A percentile compares a stretch with the other conserved stretches of the same genome.
phyloP scores from a whole-genome alignment of 2,113 vertebrate species.

The Danionella cerebrum region DNA sequence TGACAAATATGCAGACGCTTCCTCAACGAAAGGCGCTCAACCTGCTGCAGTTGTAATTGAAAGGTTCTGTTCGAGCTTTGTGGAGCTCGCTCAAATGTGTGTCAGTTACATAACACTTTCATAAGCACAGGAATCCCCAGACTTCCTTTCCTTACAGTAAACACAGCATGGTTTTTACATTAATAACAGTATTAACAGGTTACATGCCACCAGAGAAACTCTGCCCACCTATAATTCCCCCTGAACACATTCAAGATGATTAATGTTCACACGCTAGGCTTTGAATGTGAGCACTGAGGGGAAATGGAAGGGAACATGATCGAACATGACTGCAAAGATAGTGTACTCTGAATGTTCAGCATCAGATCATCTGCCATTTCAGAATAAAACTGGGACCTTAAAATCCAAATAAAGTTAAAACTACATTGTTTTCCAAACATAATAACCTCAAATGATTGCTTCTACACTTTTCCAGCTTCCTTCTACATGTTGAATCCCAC shows the following conservation, averaged over 20 bases:
- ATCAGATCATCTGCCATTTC: background rate
- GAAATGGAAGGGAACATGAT: background rate
- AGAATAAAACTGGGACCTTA: background rate
- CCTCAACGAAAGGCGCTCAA: background rate
- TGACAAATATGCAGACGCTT: constrained; percentile 16
- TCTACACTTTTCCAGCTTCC: too few relatives aligned
- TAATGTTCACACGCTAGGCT: background rate
- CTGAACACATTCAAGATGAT: background rate
- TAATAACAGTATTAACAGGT: background rate
- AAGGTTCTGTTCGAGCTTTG: background rate
- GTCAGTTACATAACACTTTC: constrained; percentile 12
- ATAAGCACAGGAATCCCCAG: background rate
- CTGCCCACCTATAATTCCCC: background rate
- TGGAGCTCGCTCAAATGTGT: background rate
- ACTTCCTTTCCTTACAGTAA: background rate
- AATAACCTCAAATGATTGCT: too few relatives aligned
- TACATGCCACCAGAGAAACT: background rate
- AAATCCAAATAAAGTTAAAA: too few relatives aligned
- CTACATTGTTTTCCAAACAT: too few relatives aligned
- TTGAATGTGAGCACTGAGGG: background rate
- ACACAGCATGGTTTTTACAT: background rate
- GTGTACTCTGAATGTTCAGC: background rate
- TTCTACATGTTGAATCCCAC: too few relatives aligned
- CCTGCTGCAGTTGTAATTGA: background rate
- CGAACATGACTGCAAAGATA: background rate